These are phyloP conservation scores for Siderastrea radians DNA, from an alignment of 92 coral and sea anemone species.

Conservation along the genomic window DNA sequence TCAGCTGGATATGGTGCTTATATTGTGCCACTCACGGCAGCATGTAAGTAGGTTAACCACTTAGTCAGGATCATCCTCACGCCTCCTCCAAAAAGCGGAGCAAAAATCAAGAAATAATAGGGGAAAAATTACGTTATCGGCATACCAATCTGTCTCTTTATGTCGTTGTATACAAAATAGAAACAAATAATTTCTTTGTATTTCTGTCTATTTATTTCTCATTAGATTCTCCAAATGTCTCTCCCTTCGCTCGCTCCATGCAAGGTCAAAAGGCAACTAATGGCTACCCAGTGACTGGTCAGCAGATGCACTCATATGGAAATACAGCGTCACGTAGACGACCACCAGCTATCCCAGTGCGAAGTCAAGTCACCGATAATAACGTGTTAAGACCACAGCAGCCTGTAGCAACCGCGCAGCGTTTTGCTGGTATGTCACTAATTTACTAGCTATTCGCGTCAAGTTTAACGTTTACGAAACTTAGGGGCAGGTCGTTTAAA, in stretches of 20 bases:
- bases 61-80: background rate
- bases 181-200: too few species aligned
- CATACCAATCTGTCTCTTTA: too few species aligned
- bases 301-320: constrained; percentile 2
- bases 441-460: background rate
- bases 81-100: too few species aligned
- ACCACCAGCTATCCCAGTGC: constrained; percentile 60
- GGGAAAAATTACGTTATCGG: too few species aligned
- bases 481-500: background rate
- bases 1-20: background rate
- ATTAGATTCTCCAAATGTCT: constrained; percentile 18
- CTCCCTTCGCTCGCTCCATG: background rate
- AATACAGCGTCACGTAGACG: constrained; percentile 25
- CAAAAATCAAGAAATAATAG: too few species aligned
- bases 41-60: background rate
- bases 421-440: constrained; percentile 10
- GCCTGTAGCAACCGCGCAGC: background rate
- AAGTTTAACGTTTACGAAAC: too few species aligned
- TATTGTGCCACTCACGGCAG: background rate
- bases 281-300: constrained; percentile 17
- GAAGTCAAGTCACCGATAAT: constrained; percentile 40
- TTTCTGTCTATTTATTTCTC: background rate
- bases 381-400: background rate
- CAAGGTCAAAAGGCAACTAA: background rate
- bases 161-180: too few species aligned